Evolutionary conservation across 2,797 vertebrate species (phyloP).

Genomic region (Anas acuta): DNA sequence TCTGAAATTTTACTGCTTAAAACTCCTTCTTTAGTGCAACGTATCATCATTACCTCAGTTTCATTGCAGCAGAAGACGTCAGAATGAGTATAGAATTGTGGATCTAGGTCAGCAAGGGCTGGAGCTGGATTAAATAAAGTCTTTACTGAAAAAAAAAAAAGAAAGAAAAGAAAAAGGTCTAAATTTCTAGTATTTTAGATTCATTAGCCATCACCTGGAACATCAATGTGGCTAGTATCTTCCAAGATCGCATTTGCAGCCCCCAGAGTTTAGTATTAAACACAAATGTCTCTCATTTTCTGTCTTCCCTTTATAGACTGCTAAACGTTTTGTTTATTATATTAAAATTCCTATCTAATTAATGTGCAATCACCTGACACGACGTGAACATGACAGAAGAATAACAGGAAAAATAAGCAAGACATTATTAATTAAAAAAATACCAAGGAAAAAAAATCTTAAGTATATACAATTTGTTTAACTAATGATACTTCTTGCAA

Average conservation of each 20-base stretch:
- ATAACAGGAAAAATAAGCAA: background rate
- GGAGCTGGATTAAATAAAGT: slow-evolving; percentile 97
- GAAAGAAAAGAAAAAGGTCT: slow-evolving; percentile 15
- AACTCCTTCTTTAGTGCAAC: background rate
- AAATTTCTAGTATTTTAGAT: background rate
- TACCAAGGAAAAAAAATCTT: background rate
- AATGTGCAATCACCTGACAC: background rate
- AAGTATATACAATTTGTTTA: background rate
- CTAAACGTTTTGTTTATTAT: background rate
- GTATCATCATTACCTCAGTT: slow-evolving; percentile 86
- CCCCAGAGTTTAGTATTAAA: background rate
- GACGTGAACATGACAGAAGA: background rate
- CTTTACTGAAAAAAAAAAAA: slow-evolving; percentile 84
- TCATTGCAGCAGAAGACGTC: slow-evolving; percentile 98
- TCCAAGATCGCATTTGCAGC: background rate
- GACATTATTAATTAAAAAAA: background rate
- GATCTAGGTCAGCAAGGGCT: slow-evolving; percentile 87
- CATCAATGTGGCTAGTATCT: background rate
- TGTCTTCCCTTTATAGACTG: background rate
- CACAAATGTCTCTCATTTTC: background rate
- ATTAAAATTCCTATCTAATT: background rate
- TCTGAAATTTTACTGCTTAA: background rate
- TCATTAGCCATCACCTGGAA: background rate
- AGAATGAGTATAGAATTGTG: slow-evolving; percentile 87
- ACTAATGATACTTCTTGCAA: background rate